Percentiles rank a stretch among this genome's conserved stretches.
These are phyloP conservation scores for Aspidoscelis tigris DNA, from an alignment of 2,113 vertebrate species.

Conservation along the genomic window DNA sequence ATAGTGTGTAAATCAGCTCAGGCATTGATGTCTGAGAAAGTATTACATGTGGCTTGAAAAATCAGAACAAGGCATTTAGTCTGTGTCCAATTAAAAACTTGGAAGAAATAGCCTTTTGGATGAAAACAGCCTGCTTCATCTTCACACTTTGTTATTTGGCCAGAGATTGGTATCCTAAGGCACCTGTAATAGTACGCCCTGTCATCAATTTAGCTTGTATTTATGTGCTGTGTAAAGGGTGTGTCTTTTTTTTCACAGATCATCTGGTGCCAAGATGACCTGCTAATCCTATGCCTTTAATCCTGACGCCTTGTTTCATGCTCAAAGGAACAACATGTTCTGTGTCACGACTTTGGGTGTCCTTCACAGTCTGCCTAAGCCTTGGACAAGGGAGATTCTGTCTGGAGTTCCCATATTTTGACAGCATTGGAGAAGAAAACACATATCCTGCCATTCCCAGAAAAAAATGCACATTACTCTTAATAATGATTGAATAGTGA, in stretches of 20 bases:
- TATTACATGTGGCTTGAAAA: neutral
- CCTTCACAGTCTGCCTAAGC: accelerated
- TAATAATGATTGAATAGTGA: no score
- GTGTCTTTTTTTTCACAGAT: conserved; percentile 15
- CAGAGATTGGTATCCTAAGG: neutral
- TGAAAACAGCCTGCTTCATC: neutral
- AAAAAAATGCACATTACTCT: no score
- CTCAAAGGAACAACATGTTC: neutral
- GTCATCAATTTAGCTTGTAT: neutral
- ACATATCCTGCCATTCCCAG: no score
- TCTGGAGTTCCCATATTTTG: neutral
- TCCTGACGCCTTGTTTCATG: conserved; percentile 14
- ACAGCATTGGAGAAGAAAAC: neutral
- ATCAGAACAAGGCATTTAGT: no score
- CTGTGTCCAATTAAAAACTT: neutral
- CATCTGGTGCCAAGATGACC: neutral
- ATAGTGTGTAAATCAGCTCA: neutral
- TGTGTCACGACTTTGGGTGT: accelerated
- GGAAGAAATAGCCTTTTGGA: neutral
- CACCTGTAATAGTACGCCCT: neutral
- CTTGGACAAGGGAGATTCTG: neutral
- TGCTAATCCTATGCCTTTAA: conserved; percentile 25
- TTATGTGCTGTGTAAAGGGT: neutral
- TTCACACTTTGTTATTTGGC: conserved; percentile 3
- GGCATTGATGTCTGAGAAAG: neutral